These are phyloP conservation scores for Tetragnatha versicolor DNA, from an alignment of 1,140 invertebrate species.

Conservation along the genomic window DNA sequence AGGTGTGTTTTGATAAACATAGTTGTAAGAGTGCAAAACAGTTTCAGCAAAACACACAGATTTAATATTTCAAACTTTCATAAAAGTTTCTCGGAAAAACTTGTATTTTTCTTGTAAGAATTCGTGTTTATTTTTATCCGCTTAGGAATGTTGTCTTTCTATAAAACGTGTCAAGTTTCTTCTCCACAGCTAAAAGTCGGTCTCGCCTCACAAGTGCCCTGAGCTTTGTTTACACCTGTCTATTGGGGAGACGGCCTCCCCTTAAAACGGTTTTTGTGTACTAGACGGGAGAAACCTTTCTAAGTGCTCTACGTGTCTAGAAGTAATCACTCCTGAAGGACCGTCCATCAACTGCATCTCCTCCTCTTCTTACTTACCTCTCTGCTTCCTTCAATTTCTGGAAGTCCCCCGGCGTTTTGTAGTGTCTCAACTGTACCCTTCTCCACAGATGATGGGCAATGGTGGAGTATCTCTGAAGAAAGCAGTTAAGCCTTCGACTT, in stretches of 20 bases:
- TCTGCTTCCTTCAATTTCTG: conserved; percentile 12
- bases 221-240: conserved; percentile 4
- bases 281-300: neutral
- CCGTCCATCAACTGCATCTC: neutral
- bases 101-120: too few species aligned
- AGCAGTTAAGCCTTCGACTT: neutral
- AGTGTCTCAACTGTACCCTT: conserved; percentile 22
- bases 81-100: too few species aligned
- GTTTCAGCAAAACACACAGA: too few species aligned
- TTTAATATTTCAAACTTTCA: too few species aligned
- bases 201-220: neutral
- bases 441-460: conserved; percentile 19
- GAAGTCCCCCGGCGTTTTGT: conserved; percentile 23
- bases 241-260: neutral
- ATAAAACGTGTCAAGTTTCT: neutral
- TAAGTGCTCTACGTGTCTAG: neutral
- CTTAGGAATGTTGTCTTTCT: too few species aligned
- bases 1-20: too few species aligned
- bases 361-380: neutral
- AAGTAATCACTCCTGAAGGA: neutral
- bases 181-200: neutral
- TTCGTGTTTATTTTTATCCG: too few species aligned
- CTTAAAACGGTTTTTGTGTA: conserved; percentile 24
- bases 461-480: conserved; percentile 19
- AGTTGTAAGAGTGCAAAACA: too few species aligned